Base-by-base conservation (phyloP, 2,888 invertebrate genomes). In the Drosophila nigricruria region DNA sequence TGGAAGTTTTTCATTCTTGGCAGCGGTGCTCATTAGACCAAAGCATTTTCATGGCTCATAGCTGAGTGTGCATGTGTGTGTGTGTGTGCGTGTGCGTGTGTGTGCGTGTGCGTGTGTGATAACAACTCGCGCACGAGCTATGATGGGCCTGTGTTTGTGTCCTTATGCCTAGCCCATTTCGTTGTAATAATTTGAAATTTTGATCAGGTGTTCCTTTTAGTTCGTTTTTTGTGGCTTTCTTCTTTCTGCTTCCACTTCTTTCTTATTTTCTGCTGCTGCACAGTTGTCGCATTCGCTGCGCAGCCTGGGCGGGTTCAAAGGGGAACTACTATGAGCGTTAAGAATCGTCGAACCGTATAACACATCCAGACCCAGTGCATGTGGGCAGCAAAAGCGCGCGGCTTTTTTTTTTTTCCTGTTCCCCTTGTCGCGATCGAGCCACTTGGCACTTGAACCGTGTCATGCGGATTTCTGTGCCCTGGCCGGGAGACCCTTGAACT, bases 181-280 rank as follows among this genome's bases (percentile, higher is more conserved):
- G 77, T 63, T 71, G 83, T 86, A 81, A 78, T 86, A 88, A 87
- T 88, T 88, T 86, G 88, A 87, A 86, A 88, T 87, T 80, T 86
- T 86, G 83, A 86, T 87, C 86, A 87, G 86, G 86, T 87, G 86
- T 88, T 83, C 83, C 65, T 70, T 72, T 71, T 66, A 57, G 43
- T 74, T 71, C 27, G 47, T 50, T 61, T 61, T 61, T 61, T 61
- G 70, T 73, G 83, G 86, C 84, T 83, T 81, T 77, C 84, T 84
- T 73, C 75, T 40, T 16, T 5, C 5, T 23, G 27, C 53, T 52
- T 16, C 45, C 16, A 27, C 36, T 52, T 34, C 36, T 34, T 52
- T 10, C 14, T 47, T 27, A 34, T 34, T 84, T 73, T 73, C 50
- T 25, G n/a, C 52, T 38, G 23, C 38, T 0, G 36, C 53, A 38